Evolutionary conservation across 92 coral and sea anemone species (phyloP), one percentile per base, ranked within the genome.

Genomic region (Heliopora coerulea): DNA sequence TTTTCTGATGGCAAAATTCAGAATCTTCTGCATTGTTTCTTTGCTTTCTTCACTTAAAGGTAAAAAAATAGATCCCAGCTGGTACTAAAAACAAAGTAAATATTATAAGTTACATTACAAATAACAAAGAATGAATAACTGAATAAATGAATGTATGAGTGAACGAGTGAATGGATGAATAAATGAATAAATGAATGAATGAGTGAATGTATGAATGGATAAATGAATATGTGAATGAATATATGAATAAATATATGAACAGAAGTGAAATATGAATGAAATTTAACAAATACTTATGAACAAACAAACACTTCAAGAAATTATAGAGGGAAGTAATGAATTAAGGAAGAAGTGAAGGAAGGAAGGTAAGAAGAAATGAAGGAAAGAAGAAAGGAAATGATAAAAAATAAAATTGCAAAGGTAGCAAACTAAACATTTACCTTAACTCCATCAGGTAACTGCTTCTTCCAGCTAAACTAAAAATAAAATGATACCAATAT

Each of bases 391-490:
- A n/a, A n/a, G n/a, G n/a, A n/a, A n/a, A n/a, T n/a, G n/a, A n/a
- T n/a, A n/a, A n/a, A n/a, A n/a, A n/a, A n/a, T n/a, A n/a, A n/a
- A n/a, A n/a, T n/a, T n/a, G n/a, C n/a, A n/a, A n/a, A n/a, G n/a
- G n/a, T 14, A 8, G 32, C 9, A 24, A 6, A 14, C 19, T 4
- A 29, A 21, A 62, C 46, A 62, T 50, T 27, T 15, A 91, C 97
- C 88, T 88, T 91, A 27, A 91, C 78, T 18, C 97, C 95, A 84
- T 91, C 91, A 52, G 81, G 87, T 75, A 91, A 72, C 65, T 79
- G 82, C 60, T 86, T 91, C 65, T 91, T 91, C 97, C 97, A 91
- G 30, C 74, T 83, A 68, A 91, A 88, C 97, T 91, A 52, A 8
- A 59, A 63, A 26, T 29, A 49, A 24, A 18, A 44, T 11, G 12